These are phyloP conservation scores for Anoncus sp. DNA, from an alignment of 2,888 invertebrate species.

Conservation along the genomic window DNA sequence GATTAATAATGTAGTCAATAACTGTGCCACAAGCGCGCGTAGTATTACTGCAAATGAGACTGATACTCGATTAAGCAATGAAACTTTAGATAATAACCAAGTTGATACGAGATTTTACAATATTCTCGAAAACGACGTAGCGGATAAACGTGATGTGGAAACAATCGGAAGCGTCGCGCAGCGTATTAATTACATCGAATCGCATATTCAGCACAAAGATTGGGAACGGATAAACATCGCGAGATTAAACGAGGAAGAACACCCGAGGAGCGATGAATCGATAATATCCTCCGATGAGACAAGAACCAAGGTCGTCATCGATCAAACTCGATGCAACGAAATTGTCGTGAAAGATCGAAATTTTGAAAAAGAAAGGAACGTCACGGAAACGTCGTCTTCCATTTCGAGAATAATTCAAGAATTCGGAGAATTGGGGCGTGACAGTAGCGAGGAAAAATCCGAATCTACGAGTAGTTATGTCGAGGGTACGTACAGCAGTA, in stretches of 20 bases:
- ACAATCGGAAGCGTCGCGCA: conserved; percentile 69
- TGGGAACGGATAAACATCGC: conserved; percentile 51
- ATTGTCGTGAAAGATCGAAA: neutral
- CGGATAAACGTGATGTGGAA: conserved; percentile 46
- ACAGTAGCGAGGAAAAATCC: conserved; percentile 72
- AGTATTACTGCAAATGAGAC: conserved; percentile 71
- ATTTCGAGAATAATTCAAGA: conserved; percentile 43
- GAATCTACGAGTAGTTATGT: conserved; percentile 70
- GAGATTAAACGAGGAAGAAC: conserved; percentile 49
- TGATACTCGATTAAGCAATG: conserved; percentile 68
- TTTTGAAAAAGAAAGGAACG: neutral
- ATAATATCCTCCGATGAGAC: neutral
- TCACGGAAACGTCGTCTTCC: neutral
- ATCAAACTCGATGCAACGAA: neutral
- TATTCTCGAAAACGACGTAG: conserved; percentile 24
- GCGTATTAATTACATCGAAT: conserved; percentile 71
- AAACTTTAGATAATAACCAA: conserved; percentile 63
- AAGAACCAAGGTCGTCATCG: conserved; percentile 31
- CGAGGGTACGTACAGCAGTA: conserved; percentile 65
- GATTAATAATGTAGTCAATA: conserved; percentile 45
- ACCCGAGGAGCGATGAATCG: neutral
- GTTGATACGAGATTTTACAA: conserved; percentile 35
- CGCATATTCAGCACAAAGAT: conserved; percentile 60
- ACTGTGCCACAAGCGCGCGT: conserved; percentile 66
- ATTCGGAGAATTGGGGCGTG: conserved; percentile 50